Base-by-base conservation (phyloP, 2,888 invertebrate genomes). In the Acronicta alni region DNA sequence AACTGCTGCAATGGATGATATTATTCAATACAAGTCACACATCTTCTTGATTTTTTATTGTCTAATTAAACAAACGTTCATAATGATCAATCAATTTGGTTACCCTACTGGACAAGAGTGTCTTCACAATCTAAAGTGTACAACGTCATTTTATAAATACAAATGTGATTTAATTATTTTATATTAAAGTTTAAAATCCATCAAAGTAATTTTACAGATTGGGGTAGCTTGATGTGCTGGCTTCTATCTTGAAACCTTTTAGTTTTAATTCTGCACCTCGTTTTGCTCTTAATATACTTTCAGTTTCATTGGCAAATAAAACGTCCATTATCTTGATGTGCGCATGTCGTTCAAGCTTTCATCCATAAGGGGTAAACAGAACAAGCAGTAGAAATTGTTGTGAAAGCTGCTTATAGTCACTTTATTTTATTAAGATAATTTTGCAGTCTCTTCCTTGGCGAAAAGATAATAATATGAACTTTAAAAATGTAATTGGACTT, bases 281-380 rank as follows among this genome's bases (percentile, higher is more conserved):
- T 70, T 74, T 65, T 41, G 55, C 42, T 58, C 23, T 58, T 46
- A 39, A 43, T 66, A 38, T 52, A 54, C 73, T 75, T 69, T 70
- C 67, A 67, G 61, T 75, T 69, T 75, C 55, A 46, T 61, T 42
- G 14, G 37, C 49, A 45, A 39, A 52, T 58, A 43, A 57, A 55
- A 39, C 37, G 20, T 51, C 20, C n/a, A 58, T 56, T 54, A 62
- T 45, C 20, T 47, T 61, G 8, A 37, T 45, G 46, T 18, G 20
- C 23, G 14, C 49, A 56, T 47, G 23, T 26, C 38, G 38, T 16
- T 52, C 15, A 42, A 53, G 35, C 23, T 14, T 32, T 10, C 6
- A 6, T 32, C 8, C 44, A 20, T 37, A 48, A 15, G 32, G 26
- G 23, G 39, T 49, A 47, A 51, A 46, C 54, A 42, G 47, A 48